Evolutionary conservation across 2,888 invertebrate species (phyloP).

Genomic region (Amaurobius ferox): DNA sequence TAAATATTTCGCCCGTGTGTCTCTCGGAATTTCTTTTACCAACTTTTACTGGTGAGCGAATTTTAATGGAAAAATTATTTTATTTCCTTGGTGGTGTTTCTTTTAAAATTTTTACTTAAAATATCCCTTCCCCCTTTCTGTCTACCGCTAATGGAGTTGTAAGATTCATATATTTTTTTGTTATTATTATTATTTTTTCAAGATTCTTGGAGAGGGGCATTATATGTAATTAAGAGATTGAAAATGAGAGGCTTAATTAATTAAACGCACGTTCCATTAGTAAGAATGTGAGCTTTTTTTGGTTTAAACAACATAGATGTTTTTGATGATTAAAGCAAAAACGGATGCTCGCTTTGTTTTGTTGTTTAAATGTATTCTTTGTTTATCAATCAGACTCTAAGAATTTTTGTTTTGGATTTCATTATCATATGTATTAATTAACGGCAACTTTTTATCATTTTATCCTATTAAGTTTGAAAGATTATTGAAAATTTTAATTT

Average conservation of each 20-base stretch:
- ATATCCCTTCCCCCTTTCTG: constrained; percentile 4
- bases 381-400: constrained; percentile 1
- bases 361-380: not conserved
- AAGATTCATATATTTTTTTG: constrained; percentile 22
- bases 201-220: not conserved
- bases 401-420: not conserved
- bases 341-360: not conserved
- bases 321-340: constrained; percentile 9
- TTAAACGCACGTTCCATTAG: constrained; percentile 60
- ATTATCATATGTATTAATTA: too few species aligned
- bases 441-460: too few species aligned
- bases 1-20: constrained; percentile 17
- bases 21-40: constrained; percentile 9
- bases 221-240: constrained; percentile 63
- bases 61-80: constrained; percentile 40
- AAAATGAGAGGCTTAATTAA: constrained; percentile 55
- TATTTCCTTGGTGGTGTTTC: constrained; percentile 10
- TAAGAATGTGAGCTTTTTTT: constrained; percentile 19
- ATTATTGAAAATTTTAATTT: too few species aligned
- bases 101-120: constrained; percentile 41
- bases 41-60: constrained; percentile 37
- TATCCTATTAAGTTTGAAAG: too few species aligned
- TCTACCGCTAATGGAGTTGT: constrained; percentile 61
- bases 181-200: constrained; percentile 2
- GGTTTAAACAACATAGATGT: not conserved